A percentile compares a stretch with the other conserved stretches of the same genome.
These are phyloP conservation scores for Zophobas morio DNA, from an alignment of 1,140 invertebrate genomes.

Conservation along the genomic window DNA sequence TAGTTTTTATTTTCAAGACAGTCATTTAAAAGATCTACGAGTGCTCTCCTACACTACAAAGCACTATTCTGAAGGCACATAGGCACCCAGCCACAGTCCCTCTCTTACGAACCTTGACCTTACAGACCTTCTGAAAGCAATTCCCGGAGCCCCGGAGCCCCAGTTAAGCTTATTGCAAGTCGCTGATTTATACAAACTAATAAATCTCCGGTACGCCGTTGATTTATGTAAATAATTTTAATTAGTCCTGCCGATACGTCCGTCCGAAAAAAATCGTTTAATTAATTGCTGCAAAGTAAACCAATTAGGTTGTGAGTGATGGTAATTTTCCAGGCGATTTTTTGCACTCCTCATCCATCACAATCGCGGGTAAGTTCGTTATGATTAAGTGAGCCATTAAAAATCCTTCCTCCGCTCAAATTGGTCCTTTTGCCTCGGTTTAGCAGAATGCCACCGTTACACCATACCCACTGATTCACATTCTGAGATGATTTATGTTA, in stretches of 20 bases:
- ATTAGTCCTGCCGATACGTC: constrained; percentile 5
- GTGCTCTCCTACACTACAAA: too few relatives aligned
- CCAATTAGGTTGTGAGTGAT: constrained; percentile 11
- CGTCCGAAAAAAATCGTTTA: constrained; percentile 13
- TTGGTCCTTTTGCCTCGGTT: not conserved
- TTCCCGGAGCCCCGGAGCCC: not conserved
- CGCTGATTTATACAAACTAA: constrained; percentile 18
- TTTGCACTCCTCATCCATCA: constrained; percentile 21
- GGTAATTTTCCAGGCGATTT: constrained; percentile 10
- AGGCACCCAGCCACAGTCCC: too few relatives aligned
- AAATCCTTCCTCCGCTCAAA: constrained; percentile 16
- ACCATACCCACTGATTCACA: constrained; percentile 5
- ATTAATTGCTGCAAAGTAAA: constrained; percentile 24
- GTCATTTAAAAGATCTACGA: too few relatives aligned
- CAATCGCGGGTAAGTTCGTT: not conserved
- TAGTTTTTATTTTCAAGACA: too few relatives aligned
- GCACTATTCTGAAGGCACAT: too few relatives aligned
- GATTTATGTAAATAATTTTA: constrained; percentile 38
- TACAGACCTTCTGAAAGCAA: too few relatives aligned
- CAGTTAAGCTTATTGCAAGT: constrained; percentile 19
- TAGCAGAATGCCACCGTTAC: constrained; percentile 16
- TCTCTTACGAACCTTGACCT: too few relatives aligned
- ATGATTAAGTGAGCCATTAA: constrained; percentile 27
- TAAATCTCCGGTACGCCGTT: constrained; percentile 24
- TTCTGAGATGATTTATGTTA: constrained; percentile 1